Evolutionary conservation across 92 coral and sea anemone genomes (phyloP).

Genomic region (Parazoanthus atlanticus): DNA sequence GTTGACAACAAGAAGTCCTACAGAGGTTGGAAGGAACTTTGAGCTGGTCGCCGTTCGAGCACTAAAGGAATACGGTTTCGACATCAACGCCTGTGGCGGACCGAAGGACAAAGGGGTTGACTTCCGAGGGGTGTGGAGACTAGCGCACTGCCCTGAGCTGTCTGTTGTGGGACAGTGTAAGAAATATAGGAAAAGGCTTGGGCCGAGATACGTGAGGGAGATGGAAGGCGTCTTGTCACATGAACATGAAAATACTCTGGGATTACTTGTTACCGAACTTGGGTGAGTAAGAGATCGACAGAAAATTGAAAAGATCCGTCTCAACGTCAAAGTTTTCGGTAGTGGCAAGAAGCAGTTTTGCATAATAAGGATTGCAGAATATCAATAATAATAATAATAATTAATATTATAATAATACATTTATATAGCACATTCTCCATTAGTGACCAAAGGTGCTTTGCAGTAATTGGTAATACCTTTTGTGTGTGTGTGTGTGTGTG

Average conservation of each 20-base stretch:
- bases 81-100: conserved; percentile 71
- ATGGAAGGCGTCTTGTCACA: conserved; percentile 73
- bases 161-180: conserved; percentile 75
- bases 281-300: conserved; percentile 60
- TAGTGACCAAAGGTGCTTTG: too few relatives aligned
- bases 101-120: conserved; percentile 81
- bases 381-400: too few relatives aligned
- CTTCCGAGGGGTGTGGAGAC: conserved; percentile 75
- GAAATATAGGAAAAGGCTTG: conserved; percentile 67
- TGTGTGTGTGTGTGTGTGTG: too few relatives aligned
- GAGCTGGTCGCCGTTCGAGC: conserved; percentile 57
- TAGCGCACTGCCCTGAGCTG: conserved; percentile 42
- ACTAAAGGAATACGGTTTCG: conserved; percentile 55
- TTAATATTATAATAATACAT: too few relatives aligned
- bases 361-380: background rate
- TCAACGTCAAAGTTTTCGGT: background rate
- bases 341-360: too few relatives aligned
- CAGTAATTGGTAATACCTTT: too few relatives aligned
- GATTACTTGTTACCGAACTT: conserved; percentile 66
- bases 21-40: conserved; percentile 54
- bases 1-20: conserved; percentile 12
- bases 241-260: conserved; percentile 62
- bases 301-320: too few relatives aligned
- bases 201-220: conserved; percentile 74
- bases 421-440: too few relatives aligned